Evolutionary conservation across 2,113 vertebrate genomes (phyloP).

Genomic region (Catagonus wagneri): DNA sequence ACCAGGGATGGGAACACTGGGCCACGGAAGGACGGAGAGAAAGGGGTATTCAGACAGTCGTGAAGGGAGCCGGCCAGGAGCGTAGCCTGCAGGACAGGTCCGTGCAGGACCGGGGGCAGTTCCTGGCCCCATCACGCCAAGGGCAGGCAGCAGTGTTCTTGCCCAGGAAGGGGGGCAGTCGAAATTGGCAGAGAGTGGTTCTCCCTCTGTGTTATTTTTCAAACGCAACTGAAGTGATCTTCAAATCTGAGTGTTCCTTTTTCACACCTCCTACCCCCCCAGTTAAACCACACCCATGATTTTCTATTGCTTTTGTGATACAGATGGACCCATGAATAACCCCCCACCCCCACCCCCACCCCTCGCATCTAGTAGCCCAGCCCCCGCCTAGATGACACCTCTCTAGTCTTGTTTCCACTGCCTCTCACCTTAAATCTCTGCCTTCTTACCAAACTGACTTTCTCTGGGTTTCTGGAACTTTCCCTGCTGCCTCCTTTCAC

Average conservation of each 20-base stretch:
- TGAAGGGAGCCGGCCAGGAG: not conserved
- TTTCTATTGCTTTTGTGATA: not conserved
- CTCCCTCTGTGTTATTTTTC: not conserved
- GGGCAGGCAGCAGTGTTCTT: not conserved
- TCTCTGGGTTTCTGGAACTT: not conserved
- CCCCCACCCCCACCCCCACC: fast-evolving
- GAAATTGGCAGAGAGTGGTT: not conserved
- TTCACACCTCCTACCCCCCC: too few relatives aligned
- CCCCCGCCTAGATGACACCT: not conserved
- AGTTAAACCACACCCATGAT: not conserved
- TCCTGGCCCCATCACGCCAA: not conserved
- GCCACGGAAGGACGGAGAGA: not conserved
- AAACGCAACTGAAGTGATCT: not conserved
- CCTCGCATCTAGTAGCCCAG: fast-evolving
- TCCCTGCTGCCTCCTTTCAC: not conserved
- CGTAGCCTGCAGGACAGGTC: not conserved
- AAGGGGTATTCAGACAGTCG: not conserved
- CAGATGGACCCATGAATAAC: not conserved
- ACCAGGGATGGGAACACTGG: too few relatives aligned
- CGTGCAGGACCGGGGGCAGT: not conserved
- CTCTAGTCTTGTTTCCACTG: not conserved
- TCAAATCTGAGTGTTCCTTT: not conserved
- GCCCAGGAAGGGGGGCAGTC: not conserved
- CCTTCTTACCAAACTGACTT: not conserved
- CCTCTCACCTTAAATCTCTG: not conserved